phyloP scores from a whole-genome alignment of 2,888 invertebrate species.

The Trachelus iudaicus region DNA sequence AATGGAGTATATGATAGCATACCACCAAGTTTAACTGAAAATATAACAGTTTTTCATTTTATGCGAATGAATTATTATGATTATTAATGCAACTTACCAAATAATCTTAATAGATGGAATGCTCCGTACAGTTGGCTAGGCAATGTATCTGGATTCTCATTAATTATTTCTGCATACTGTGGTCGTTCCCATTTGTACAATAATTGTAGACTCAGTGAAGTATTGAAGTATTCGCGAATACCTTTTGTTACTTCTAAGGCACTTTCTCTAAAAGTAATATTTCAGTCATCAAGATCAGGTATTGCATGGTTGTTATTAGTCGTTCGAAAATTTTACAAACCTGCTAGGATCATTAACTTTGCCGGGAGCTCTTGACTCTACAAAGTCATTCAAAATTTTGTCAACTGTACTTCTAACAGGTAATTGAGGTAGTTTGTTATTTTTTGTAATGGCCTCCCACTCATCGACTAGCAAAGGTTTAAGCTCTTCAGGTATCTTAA shows the following conservation, averaged over 20 bases:
- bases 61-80: neutral
- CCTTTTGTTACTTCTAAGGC: constrained; percentile 69
- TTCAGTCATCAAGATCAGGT: neutral
- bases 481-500: constrained; percentile 92
- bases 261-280: constrained; percentile 45
- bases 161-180: constrained; percentile 87
- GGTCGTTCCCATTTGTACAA: constrained; percentile 94
- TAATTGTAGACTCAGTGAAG: constrained; percentile 89
- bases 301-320: neutral
- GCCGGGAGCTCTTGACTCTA: constrained; percentile 81
- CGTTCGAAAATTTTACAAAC: constrained; percentile 25
- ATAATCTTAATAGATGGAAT: constrained; percentile 88
- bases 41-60: neutral
- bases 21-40: constrained; percentile 79
- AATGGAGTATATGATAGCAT: constrained; percentile 91
- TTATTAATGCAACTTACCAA: constrained; percentile 67
- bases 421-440: constrained; percentile 84
- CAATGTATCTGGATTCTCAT: constrained; percentile 80
- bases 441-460: constrained; percentile 90
- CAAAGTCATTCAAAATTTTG: constrained; percentile 88
- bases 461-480: constrained; percentile 95
- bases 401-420: constrained; percentile 89
- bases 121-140: constrained; percentile 90
- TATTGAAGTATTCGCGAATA: constrained; percentile 93
- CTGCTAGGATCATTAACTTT: constrained; percentile 81